A percentile compares a stretch with the other conserved stretches of the same genome.
phyloP scores from a whole-genome alignment of 2,797 vertebrate genomes.

The Lithobates sylvaticus region DNA sequence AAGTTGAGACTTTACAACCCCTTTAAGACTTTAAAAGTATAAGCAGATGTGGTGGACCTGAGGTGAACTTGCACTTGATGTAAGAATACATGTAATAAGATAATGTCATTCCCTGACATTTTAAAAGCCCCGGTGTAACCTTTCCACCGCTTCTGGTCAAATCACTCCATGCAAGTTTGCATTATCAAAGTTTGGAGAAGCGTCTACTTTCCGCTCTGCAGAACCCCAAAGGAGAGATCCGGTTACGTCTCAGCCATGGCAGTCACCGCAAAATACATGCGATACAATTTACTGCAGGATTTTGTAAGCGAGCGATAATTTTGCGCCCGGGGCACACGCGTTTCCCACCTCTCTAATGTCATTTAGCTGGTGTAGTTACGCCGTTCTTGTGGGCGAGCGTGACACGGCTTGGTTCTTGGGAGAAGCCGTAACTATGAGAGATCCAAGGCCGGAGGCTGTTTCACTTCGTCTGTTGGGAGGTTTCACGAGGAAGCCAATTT shows the following conservation, averaged over 20 bases:
- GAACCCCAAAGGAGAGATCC: not conserved
- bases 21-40: too few species aligned
- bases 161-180: too few species aligned
- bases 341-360: slow-evolving; percentile 27
- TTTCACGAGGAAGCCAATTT: slow-evolving; percentile 61
- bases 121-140: too few species aligned
- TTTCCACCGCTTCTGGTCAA: too few species aligned
- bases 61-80: too few species aligned
- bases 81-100: too few species aligned
- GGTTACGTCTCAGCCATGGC: not conserved
- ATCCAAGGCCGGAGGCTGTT: slow-evolving; percentile 54
- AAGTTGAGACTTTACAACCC: too few species aligned
- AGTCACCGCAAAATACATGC: slow-evolving; percentile 33
- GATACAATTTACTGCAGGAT: slow-evolving; percentile 24
- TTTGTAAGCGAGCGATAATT: slow-evolving; percentile 50
- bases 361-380: slow-evolving; percentile 43
- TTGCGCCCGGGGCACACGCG: slow-evolving; percentile 44
- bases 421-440: slow-evolving; percentile 60
- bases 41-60: too few species aligned
- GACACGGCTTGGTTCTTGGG: slow-evolving; percentile 61
- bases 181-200: not conserved
- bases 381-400: slow-evolving; percentile 43
- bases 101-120: not conserved
- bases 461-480: slow-evolving; percentile 38
- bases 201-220: not conserved